These are phyloP conservation scores for Phyllostomus hastatus DNA, from an alignment of 2,113 vertebrate species.

Conservation along the genomic window DNA sequence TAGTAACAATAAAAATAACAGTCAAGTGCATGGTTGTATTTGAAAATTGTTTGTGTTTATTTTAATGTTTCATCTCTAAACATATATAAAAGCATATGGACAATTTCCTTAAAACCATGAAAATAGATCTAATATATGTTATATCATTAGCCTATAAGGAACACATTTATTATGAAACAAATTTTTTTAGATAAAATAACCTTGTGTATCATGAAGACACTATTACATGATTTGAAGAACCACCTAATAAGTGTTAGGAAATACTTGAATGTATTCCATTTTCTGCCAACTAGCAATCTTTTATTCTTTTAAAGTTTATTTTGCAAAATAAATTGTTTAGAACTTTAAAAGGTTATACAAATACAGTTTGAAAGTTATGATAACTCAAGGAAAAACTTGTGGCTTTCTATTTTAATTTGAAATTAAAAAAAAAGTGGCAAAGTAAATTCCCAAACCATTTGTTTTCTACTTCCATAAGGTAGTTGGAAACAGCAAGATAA, in stretches of 20 bases:
- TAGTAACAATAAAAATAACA: not conserved
- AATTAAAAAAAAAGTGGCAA: not conserved
- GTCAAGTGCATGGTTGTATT: not conserved
- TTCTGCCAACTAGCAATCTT: not conserved
- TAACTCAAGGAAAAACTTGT: not conserved
- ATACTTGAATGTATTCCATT: not conserved
- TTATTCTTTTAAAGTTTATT: conserved; percentile 23
- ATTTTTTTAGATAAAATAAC: not conserved
- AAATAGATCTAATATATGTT: not conserved
- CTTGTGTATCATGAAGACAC: not conserved
- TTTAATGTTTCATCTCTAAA: not conserved
- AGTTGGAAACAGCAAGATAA: not conserved
- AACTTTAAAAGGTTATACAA: conserved; percentile 28
- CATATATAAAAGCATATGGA: not conserved
- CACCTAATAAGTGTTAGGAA: not conserved
- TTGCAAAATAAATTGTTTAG: conserved; percentile 19
- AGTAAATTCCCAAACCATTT: not conserved
- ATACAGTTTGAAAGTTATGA: not conserved
- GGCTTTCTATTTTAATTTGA: conserved; percentile 9
- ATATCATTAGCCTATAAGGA: not conserved
- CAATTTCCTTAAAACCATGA: not conserved
- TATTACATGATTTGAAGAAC: not conserved
- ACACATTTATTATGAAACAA: not conserved
- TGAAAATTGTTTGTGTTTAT: not conserved
- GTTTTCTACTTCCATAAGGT: not conserved